Percentiles rank a stretch among this genome's conserved stretches.
These are phyloP conservation scores for Phylloscopus trochilus DNA, from an alignment of 2,113 vertebrate genomes.

Conservation along the genomic window DNA sequence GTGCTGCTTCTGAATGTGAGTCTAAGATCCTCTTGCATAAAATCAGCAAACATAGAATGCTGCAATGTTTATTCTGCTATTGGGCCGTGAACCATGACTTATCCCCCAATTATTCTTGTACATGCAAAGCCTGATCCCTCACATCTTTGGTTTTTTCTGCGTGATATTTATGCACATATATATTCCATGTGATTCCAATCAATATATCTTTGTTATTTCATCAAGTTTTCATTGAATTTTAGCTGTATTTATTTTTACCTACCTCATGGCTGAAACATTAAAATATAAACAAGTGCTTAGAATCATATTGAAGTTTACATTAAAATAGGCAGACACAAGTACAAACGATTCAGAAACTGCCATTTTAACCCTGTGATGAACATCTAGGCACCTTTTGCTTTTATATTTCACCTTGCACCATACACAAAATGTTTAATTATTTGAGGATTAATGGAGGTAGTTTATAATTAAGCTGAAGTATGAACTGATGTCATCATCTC, in stretches of 20 bases:
- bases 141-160: background rate
- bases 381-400: constrained; percentile 66
- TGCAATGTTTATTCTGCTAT: constrained; percentile 7
- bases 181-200: background rate
- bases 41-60: background rate
- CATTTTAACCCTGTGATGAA: constrained; percentile 60
- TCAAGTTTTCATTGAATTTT: background rate
- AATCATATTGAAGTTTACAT: constrained; percentile 12
- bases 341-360: constrained; percentile 25
- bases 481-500: constrained; percentile 99
- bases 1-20: background rate
- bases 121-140: background rate
- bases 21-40: background rate
- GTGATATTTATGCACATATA: background rate
- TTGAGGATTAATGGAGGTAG: constrained; percentile 86
- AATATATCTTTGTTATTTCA: background rate
- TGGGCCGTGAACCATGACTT: background rate
- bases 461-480: constrained; percentile 99
- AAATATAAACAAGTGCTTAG: background rate
- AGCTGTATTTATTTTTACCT: background rate
- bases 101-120: constrained; percentile 3
- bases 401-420: constrained; percentile 81
- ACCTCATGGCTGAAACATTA: background rate
- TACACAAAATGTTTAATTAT: constrained; percentile 83
- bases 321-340: constrained; percentile 8